Base-by-base conservation (phyloP, 1,140 invertebrate species). In the Penaeus indicus region DNA sequence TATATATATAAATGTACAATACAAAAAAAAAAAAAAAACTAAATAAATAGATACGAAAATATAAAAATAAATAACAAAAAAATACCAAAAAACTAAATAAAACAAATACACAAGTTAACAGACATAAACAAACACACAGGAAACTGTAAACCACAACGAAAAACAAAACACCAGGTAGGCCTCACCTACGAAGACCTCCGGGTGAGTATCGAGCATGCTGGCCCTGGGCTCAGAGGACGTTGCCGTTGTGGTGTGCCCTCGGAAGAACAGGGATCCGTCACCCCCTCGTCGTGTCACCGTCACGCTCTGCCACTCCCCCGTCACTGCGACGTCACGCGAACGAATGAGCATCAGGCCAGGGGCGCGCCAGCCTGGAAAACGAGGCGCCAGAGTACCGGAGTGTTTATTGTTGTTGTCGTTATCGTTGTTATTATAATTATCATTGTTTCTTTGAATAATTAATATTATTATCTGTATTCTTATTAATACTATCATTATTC, bases 251-350 rank as follows among this genome's bases (percentile, higher is more conserved):
- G 83, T 81, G 42, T 54, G 32, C 7, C 88, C 88, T 21, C 42
- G n/a, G 88, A 85, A 89, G 27, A 18, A 61, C 21, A 89, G 63
- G 0, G 62, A 21, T 3, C 75, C 88, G 7, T 84, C 42, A 3
- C 88, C 84, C 18, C 78, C 88, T 38, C 77, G 27, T 42, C 88
- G 38, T 32, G 25, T 67, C 19, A 75, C 47, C 47, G 62, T 60
- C 83, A 85, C 88, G n/a, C 25, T 54, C 63, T 89, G 88, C 88
- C 88, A 89, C 62, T 79, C 84, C 42, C 77, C 62, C 42, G 85
- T 54, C n/a, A 21, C 62, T 5, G 60, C 88, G 10, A 21, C 10
- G 83, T 64, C 72, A 42, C 67, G n/a, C 21, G 88, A 89, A 1
- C 54, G 63, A 16, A 89, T 32, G 83, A 89, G 62, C 10, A 75